Conservation (phyloP, 2,888 invertebrate genomes). For the Agrochola macilenta region DNA sequence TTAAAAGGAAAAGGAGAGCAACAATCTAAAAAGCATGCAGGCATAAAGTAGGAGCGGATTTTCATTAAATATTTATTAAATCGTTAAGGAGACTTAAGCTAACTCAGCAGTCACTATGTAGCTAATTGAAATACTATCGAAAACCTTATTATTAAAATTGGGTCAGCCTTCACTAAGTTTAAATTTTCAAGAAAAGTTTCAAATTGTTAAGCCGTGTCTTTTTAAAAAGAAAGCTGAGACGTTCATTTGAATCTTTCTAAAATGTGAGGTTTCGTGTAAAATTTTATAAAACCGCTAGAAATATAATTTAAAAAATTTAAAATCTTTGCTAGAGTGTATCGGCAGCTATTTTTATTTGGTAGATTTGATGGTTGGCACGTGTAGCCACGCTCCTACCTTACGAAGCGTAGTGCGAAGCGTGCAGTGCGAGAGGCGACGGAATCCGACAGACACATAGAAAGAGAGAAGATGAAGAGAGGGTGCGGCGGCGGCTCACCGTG, state of each 20-base stretch:
- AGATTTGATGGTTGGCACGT: constrained; percentile 46
- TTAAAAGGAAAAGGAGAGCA: constrained; percentile 79
- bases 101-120: constrained; percentile 68
- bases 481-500: constrained; percentile 89
- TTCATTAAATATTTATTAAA: constrained; percentile 68
- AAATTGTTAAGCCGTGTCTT: constrained; percentile 61
- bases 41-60: constrained; percentile 89
- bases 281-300: constrained; percentile 56
- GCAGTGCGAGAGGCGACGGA: constrained; percentile 89
- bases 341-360: constrained; percentile 38
- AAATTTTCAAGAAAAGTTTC: constrained; percentile 60
- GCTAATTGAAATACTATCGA: constrained; percentile 66
- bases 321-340: constrained; percentile 50
- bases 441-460: constrained; percentile 87
- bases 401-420: constrained; percentile 88
- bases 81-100: constrained; percentile 62
- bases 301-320: constrained; percentile 27
- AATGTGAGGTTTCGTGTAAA: constrained; percentile 55
- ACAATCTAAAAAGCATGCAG: constrained; percentile 84
- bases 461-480: constrained; percentile 84
- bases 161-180: constrained; percentile 68
- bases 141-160: constrained; percentile 68
- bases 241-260: constrained; percentile 50
- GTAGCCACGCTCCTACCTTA: constrained; percentile 88
- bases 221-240: constrained; percentile 58